Evolutionary conservation across 2,113 vertebrate species (phyloP).

Genomic region (Melanocharis versteri): DNA sequence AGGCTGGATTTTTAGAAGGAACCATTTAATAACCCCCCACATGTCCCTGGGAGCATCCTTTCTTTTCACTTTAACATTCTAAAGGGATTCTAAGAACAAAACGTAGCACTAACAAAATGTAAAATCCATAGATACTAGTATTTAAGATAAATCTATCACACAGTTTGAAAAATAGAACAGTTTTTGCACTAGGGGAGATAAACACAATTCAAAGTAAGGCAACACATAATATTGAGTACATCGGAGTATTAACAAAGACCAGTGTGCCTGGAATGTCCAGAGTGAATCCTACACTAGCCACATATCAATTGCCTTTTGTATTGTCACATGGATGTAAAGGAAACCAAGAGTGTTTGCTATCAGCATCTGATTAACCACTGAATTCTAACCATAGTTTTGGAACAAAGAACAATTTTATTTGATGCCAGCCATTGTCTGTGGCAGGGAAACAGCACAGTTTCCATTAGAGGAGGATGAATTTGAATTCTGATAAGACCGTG

Average conservation of each 20-base stretch:
- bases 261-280: neutral
- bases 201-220: neutral
- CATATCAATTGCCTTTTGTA: neutral
- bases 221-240: neutral
- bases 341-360: neutral
- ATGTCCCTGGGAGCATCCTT: neutral
- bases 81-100: neutral
- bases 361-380: slow-evolving; percentile 18
- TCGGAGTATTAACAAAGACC: neutral
- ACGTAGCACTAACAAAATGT: neutral
- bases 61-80: neutral
- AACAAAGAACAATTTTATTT: slow-evolving; percentile 39
- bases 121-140: neutral
- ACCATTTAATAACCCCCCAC: neutral
- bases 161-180: accelerated
- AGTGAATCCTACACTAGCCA: neutral
- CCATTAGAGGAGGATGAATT: neutral
- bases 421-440: slow-evolving; percentile 6
- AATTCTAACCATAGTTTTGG: slow-evolving; percentile 23
- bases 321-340: neutral
- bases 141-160: neutral
- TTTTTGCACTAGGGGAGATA: neutral
- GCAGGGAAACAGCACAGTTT: neutral
- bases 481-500: neutral
- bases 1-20: neutral